These are phyloP conservation scores for Drosophila longiperda DNA, from an alignment of 2,888 invertebrate species.

Conservation along the genomic window DNA sequence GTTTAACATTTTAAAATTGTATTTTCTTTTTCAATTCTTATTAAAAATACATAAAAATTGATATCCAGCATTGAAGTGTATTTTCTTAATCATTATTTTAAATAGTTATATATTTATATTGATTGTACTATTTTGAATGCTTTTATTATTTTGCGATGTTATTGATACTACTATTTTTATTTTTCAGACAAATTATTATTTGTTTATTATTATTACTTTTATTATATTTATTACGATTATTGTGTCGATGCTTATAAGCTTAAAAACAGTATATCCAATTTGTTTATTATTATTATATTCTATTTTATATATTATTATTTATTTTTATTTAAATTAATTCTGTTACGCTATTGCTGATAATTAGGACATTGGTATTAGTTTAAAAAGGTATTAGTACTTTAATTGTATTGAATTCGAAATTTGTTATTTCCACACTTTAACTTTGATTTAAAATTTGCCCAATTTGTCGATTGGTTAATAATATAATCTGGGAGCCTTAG, in stretches of 20 bases:
- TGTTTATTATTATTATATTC: background rate
- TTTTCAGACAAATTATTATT: background rate
- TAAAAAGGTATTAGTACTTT: background rate
- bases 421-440: background rate
- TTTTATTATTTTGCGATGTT: background rate
- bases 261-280: background rate
- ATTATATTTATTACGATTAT: background rate
- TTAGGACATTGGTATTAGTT: no score
- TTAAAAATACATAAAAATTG: background rate
- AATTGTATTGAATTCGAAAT: background rate
- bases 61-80: background rate
- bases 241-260: background rate
- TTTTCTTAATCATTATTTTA: background rate
- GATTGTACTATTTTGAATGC: background rate
- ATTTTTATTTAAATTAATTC: no score
- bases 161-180: background rate
- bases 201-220: background rate
- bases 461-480: no score
- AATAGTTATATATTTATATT: no score
- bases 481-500: conserved; percentile 2
- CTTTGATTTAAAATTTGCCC: background rate
- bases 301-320: background rate
- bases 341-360: no score
- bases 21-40: background rate
- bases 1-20: background rate